A percentile compares a stretch with the other conserved stretches of the same genome.
These are phyloP conservation scores for Echiichthys vipera DNA, from an alignment of 2,797 vertebrate genomes.

Conservation along the genomic window DNA sequence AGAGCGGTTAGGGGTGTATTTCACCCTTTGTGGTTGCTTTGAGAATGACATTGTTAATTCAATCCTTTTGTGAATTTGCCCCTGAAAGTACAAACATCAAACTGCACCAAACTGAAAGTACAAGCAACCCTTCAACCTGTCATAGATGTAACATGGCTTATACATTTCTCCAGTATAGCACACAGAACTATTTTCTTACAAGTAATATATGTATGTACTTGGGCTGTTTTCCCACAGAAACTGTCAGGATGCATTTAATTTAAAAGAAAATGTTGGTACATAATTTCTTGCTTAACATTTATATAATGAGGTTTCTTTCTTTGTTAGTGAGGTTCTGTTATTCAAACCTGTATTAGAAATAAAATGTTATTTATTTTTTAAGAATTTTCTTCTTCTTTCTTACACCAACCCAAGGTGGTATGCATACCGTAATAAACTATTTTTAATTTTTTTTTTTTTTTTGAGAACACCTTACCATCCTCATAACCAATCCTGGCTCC, in stretches of 20 bases:
- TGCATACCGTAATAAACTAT: conserved; percentile 27
- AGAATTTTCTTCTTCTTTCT: background rate
- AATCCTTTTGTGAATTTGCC: no score
- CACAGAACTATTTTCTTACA: background rate
- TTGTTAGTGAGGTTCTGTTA: background rate
- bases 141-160: background rate
- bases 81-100: no score
- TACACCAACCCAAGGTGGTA: background rate
- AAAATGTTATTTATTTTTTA: background rate
- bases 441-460: no score
- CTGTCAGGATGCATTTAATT: conserved; percentile 6
- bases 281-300: conserved; percentile 5
- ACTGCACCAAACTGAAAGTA: conserved; percentile 8
- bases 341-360: conserved; percentile 10
- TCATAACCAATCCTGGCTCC: conserved; percentile 43
- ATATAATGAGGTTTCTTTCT: background rate
- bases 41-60: no score
- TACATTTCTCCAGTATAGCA: background rate
- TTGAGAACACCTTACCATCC: conserved; percentile 9
- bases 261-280: background rate
- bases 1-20: no score
- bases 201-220: background rate
- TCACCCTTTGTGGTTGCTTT: no score
- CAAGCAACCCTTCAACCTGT: background rate
- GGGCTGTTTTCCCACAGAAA: background rate